These are phyloP conservation scores for Plusia festucae DNA, from an alignment of 2,888 invertebrate species.

Conservation along the genomic window DNA sequence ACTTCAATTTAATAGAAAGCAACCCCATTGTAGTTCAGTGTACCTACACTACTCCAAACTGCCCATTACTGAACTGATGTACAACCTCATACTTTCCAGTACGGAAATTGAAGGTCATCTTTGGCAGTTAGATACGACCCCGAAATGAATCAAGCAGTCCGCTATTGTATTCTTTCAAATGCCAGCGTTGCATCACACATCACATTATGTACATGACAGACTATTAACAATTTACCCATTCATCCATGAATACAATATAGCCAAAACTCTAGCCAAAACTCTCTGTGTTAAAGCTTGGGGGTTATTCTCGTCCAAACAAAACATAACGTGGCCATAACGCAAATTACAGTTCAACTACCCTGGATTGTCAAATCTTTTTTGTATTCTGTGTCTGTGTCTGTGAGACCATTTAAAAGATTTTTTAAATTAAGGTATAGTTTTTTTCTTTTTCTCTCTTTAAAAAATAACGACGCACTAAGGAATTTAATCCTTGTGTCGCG, in stretches of 20 bases:
- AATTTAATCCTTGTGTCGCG: too few species aligned
- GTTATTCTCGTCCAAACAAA: too few species aligned
- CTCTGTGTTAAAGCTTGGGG: too few species aligned
- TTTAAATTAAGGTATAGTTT: too few species aligned
- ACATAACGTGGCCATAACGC: too few species aligned
- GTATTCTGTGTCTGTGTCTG: too few species aligned
- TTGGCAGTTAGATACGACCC: neutral
- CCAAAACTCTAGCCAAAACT: too few species aligned
- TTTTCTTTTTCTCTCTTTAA: too few species aligned
- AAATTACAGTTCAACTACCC: too few species aligned
- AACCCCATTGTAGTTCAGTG: neutral
- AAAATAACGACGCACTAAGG: too few species aligned
- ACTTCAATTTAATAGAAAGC: neutral
- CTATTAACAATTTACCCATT: slow-evolving; percentile 4
- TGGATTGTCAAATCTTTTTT: too few species aligned
- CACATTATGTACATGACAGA: slow-evolving; percentile 1
- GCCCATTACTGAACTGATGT: neutral
- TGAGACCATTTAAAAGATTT: too few species aligned
- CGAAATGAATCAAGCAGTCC: neutral
- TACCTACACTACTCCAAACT: neutral
- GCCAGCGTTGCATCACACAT: neutral
- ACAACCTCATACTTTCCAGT: neutral
- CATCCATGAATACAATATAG: neutral
- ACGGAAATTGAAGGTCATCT: neutral
- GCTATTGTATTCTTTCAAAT: slow-evolving; percentile 1